These are phyloP conservation scores for Allygus modestus DNA, from an alignment of 2,888 invertebrate species.

Conservation along the genomic window DNA sequence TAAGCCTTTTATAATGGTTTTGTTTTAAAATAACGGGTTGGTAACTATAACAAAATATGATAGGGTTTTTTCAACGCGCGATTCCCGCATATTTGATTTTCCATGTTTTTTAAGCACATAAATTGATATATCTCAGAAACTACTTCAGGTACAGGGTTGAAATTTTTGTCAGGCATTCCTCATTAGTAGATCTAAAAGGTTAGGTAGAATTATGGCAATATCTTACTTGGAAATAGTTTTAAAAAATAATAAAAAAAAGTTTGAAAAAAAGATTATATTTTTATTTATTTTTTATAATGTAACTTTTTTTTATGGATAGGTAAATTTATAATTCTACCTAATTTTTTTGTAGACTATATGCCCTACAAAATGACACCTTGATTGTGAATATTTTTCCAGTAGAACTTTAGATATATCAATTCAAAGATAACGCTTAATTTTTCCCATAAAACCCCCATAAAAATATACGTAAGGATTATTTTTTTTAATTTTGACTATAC, in stretches of 20 bases:
- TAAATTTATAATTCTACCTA: conserved; percentile 3
- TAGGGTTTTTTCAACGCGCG: conserved; percentile 9
- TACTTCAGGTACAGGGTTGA: not conserved
- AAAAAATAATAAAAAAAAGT: not conserved
- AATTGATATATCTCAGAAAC: too few species aligned
- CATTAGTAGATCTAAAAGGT: not conserved
- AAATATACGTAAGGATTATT: not conserved
- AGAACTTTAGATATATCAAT: conserved; percentile 2
- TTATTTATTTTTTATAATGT: not conserved
- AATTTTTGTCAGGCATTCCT: conserved; percentile 16
- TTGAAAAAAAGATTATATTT: not conserved
- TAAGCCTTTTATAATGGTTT: not conserved
- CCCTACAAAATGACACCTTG: conserved; percentile 7
- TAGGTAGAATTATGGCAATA: conserved; percentile 5
- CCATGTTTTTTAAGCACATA: not conserved
- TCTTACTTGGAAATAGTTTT: not conserved
- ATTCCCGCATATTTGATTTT: conserved; percentile 10
- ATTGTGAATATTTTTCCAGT: not conserved
- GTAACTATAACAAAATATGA: not conserved
- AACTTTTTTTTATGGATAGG: conserved; percentile 4
- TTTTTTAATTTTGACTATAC: not conserved
- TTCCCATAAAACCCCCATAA: conserved; percentile 9
- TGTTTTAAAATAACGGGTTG: not conserved
- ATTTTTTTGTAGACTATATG: conserved; percentile 7
- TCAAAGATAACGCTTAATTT: not conserved